Conservation (phyloP, 2,888 invertebrate species). For the Dioctria rufipes region DNA sequence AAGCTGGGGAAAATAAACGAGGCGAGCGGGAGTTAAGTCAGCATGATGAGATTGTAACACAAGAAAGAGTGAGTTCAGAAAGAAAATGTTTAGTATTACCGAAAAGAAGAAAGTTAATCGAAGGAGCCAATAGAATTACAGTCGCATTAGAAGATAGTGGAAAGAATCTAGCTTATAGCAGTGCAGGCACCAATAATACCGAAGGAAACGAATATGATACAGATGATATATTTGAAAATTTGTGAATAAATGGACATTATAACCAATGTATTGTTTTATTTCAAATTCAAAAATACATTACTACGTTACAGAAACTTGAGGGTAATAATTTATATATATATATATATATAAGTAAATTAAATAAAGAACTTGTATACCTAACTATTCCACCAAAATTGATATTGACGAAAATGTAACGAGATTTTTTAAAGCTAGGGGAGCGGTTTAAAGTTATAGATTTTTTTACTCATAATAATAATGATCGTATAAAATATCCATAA, state of each 20-base stretch:
- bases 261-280: too few species aligned
- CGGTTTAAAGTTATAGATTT: too few species aligned
- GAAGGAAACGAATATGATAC: neutral
- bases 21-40: neutral
- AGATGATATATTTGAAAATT: neutral
- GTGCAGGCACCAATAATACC: neutral
- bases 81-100: neutral
- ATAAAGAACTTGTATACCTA: too few species aligned
- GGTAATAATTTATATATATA: too few species aligned
- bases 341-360: too few species aligned
- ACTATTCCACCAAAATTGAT: too few species aligned
- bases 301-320: too few species aligned
- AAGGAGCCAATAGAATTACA: neutral
- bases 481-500: too few species aligned
- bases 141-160: neutral
- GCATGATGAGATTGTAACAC: neutral
- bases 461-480: too few species aligned
- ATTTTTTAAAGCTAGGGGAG: too few species aligned
- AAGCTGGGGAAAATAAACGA: neutral
- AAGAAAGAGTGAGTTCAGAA: neutral
- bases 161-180: neutral
- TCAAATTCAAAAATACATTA: too few species aligned
- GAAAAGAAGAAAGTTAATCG: neutral
- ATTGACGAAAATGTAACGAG: too few species aligned
- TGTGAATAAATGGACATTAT: neutral